Percentiles rank a stretch among this genome's conserved stretches.
Evolutionary conservation across 1,140 invertebrate genomes (phyloP).

Genomic region (Caligus rogercresseyi): DNA sequence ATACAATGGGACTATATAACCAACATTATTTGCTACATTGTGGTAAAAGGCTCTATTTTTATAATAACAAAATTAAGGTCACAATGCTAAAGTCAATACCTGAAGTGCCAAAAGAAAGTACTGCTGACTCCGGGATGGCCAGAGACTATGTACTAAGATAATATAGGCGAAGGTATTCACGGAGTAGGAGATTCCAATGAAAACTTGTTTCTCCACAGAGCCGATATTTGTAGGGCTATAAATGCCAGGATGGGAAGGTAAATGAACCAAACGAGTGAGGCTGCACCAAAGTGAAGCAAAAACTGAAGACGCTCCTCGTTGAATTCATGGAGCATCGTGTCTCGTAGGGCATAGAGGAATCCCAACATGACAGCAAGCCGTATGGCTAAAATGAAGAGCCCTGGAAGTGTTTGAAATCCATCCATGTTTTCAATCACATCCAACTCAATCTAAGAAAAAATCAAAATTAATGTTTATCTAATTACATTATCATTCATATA

Average conservation of each 20-base stretch:
- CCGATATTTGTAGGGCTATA: constrained; percentile 76
- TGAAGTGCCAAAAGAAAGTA: constrained; percentile 58
- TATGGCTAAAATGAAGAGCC: constrained; percentile 72
- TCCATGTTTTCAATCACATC: constrained; percentile 90
- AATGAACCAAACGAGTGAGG: constrained; percentile 92
- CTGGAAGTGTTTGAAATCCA: constrained; percentile 90
- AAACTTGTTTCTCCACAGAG: constrained; percentile 86
- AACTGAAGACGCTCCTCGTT: constrained; percentile 77
- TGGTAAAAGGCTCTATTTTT: no score
- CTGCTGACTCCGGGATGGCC: constrained; percentile 75
- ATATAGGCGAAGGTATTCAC: constrained; percentile 83
- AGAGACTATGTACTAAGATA: constrained; percentile 77
- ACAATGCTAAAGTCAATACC: constrained; percentile 21
- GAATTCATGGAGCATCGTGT: constrained; percentile 78
- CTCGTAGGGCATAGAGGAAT: constrained; percentile 79
- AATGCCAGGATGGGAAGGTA: constrained; percentile 85
- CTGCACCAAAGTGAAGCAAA: constrained; percentile 86
- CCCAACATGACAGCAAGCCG: constrained; percentile 78
- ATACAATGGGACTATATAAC: no score
- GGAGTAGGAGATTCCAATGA: constrained; percentile 84
- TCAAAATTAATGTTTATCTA: constrained; percentile 23
- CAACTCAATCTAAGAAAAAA: constrained; percentile 58
- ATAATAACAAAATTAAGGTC: no score
- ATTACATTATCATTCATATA: no score
- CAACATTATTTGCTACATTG: no score